Evolutionary conservation across 2,113 vertebrate genomes (phyloP).

Genomic region (Mustelus asterias): DNA sequence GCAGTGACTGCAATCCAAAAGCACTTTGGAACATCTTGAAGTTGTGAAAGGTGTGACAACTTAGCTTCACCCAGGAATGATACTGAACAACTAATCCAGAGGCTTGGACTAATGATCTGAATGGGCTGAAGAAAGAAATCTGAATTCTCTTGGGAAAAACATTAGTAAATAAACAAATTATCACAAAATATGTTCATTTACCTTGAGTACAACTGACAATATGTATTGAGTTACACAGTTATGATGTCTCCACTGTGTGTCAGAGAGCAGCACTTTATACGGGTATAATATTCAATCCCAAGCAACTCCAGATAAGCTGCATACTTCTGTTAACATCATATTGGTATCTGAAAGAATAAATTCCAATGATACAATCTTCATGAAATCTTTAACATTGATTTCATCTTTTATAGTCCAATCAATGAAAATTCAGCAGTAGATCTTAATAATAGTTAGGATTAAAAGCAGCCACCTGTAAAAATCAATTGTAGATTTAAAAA

Average conservation of each 20-base stretch:
- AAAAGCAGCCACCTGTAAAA: background rate
- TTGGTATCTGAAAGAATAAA: background rate
- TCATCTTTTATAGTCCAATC: background rate
- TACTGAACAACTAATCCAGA: too few species aligned
- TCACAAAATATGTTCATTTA: background rate
- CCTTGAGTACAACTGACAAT: background rate
- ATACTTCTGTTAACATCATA: background rate
- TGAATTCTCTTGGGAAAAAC: background rate
- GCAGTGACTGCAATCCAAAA: too few species aligned
- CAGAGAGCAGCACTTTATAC: background rate
- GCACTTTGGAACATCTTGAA: too few species aligned
- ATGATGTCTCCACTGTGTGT: background rate
- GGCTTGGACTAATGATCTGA: background rate
- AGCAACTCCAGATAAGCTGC: background rate
- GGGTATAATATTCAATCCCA: background rate
- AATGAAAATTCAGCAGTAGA: background rate
- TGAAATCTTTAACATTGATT: background rate
- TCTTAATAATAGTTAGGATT: background rate
- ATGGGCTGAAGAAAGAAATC: background rate
- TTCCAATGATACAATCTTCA: background rate
- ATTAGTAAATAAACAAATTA: background rate
- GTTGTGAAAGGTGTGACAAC: too few species aligned
- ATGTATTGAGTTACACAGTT: background rate
- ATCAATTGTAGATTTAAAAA: conserved; percentile 2
- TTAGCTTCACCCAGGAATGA: too few species aligned